Conservation (phyloP, 1,140 invertebrate genomes). For the Drosophila sechellia region DNA sequence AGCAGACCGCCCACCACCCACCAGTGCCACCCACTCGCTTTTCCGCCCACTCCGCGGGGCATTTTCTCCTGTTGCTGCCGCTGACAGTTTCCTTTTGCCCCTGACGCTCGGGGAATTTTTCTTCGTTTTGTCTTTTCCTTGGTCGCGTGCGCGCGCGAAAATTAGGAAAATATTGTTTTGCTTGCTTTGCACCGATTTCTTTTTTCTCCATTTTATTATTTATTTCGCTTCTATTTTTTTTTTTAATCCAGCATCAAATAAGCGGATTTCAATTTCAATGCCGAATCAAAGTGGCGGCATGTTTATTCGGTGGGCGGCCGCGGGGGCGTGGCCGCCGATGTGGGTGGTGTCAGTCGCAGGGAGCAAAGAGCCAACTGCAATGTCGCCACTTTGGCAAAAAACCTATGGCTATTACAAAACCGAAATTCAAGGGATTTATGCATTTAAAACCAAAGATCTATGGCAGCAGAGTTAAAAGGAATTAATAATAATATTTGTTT, state of each 20-base stretch:
- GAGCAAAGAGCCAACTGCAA: constrained; percentile 7
- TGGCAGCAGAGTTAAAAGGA: too few species aligned
- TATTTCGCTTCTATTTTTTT: constrained; percentile 37
- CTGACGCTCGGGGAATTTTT: constrained; percentile 31
- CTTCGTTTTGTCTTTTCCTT: constrained; percentile 50
- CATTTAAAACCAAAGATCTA: too few species aligned
- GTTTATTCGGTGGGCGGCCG: constrained; percentile 33
- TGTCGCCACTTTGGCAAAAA: constrained; percentile 10
- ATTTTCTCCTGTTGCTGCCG: constrained; percentile 56
- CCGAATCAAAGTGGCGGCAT: constrained; percentile 60
- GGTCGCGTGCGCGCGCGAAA: constrained; percentile 75
- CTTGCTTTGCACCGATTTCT: constrained; percentile 38
- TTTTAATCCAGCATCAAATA: constrained; percentile 43
- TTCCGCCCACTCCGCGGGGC: constrained; percentile 29
- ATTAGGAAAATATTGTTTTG: constrained; percentile 81
- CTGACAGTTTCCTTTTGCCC: constrained; percentile 75
- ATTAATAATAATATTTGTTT: too few species aligned
- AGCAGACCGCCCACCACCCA: neutral
- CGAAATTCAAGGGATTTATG: neutral
- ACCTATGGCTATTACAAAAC: constrained; percentile 6
- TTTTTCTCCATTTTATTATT: constrained; percentile 13
- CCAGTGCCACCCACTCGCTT: neutral
- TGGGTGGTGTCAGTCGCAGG: constrained; percentile 15
- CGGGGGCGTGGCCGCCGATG: neutral
- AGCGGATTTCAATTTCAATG: constrained; percentile 76